These are phyloP conservation scores for Natrix natrix DNA, from an alignment of 2,797 vertebrate species.

Conservation along the genomic window DNA sequence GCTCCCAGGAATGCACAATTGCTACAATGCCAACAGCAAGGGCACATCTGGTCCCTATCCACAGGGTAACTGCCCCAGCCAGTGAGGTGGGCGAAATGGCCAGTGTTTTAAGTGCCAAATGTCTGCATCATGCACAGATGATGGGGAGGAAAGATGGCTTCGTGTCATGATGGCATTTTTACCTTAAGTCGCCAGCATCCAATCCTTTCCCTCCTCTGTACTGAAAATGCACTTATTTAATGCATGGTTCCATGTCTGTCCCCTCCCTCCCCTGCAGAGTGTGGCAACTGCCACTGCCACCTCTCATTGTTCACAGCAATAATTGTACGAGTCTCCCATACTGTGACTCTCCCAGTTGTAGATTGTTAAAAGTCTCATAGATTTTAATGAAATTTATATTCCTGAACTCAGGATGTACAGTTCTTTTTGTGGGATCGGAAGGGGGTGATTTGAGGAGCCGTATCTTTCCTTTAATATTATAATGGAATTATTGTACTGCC, in stretches of 20 bases:
- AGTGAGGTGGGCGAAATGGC: not conserved
- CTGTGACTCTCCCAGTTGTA: constrained; percentile 64
- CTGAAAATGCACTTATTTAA: constrained; percentile 29
- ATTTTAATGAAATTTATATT: constrained; percentile 82
- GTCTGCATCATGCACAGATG: constrained; percentile 15
- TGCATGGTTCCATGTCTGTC: constrained; percentile 41
- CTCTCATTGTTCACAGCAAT: constrained; percentile 74
- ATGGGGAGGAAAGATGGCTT: constrained; percentile 1
- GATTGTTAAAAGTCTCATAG: constrained; percentile 75
- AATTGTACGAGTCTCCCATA: constrained; percentile 64
- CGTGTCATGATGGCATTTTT: constrained; percentile 14
- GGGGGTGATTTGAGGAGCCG: not conserved
- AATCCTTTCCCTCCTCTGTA: not conserved
- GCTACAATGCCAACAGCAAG: constrained; percentile 53
- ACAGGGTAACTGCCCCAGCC: constrained; percentile 11
- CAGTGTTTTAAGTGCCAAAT: constrained; percentile 32
- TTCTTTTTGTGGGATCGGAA: constrained; percentile 49
- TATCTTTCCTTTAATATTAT: not conserved
- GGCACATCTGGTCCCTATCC: not conserved
- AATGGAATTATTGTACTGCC: not conserved
- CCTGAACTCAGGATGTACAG: constrained; percentile 63
- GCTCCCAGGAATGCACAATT: not conserved
- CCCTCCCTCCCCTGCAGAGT: not conserved
- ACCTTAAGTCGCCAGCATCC: constrained; percentile 5
- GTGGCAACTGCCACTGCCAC: constrained; percentile 59